phyloP scores from a whole-genome alignment of 2,113 vertebrate species.

The Arvicanthis niloticus region DNA sequence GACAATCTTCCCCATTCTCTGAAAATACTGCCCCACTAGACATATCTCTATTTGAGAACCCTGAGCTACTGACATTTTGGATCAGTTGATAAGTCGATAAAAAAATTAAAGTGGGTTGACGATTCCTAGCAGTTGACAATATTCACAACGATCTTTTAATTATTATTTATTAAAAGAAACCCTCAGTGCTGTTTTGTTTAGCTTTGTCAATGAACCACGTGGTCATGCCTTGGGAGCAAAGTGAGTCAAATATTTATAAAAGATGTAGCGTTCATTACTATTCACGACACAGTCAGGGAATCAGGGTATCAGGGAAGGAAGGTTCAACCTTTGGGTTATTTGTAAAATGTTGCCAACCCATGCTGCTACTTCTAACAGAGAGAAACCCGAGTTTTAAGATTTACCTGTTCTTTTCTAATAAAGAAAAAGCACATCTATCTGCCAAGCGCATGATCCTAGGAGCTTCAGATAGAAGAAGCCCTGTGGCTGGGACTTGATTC shows the following conservation, averaged over 20 bases:
- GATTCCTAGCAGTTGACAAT: neutral
- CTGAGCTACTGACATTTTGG: neutral
- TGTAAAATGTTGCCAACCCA: constrained; percentile 88
- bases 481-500: constrained; percentile 73
- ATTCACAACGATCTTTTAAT: neutral
- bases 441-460: constrained; percentile 79
- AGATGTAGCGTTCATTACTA: constrained; percentile 51
- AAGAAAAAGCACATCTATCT: constrained; percentile 81
- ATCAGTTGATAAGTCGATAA: neutral
- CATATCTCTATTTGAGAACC: neutral
- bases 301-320: neutral
- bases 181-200: neutral
- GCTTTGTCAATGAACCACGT: constrained; percentile 1
- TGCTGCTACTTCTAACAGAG: constrained; percentile 82
- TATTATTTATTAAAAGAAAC: constrained; percentile 22
- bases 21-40: neutral
- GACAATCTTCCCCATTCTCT: neutral
- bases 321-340: constrained; percentile 44
- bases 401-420: constrained; percentile 59
- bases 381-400: constrained; percentile 66
- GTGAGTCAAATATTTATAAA: constrained; percentile 36
- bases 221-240: neutral
- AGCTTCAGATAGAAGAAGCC: constrained; percentile 85
- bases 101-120: neutral
- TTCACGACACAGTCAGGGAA: too few species aligned